A percentile compares a stretch with the other conserved stretches of the same genome.
phyloP scores from a whole-genome alignment of 2,888 invertebrate genomes.

The Strigamia crassipes region DNA sequence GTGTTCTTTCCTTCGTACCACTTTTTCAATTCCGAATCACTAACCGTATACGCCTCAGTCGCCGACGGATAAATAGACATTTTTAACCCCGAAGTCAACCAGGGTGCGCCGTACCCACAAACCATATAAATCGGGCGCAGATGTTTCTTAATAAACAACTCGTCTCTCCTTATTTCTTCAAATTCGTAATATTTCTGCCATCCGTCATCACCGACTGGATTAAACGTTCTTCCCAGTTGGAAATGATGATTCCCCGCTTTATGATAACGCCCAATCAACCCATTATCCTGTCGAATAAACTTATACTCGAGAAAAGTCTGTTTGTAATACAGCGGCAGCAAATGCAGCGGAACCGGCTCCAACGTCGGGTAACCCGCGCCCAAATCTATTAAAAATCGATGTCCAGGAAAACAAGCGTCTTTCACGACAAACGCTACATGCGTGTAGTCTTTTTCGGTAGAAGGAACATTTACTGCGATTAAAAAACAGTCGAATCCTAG shows the following conservation, averaged over 20 bases:
- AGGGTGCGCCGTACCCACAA: neutral
- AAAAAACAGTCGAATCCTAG: constrained; percentile 13
- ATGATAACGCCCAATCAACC: neutral
- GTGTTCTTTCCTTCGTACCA: neutral
- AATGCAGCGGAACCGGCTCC: constrained; percentile 34
- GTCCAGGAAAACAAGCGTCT: neutral
- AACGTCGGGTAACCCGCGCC: constrained; percentile 20
- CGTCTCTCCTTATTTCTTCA: constrained; percentile 17
- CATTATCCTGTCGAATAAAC: neutral
- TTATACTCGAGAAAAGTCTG: constrained; percentile 36
- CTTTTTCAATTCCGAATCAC: neutral
- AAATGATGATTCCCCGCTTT: neutral
- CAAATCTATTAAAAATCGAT: constrained; percentile 21
- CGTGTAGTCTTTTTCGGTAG: neutral
- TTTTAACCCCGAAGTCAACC: neutral
- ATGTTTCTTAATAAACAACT: neutral
- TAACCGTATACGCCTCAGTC: neutral
- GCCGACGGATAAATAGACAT: constrained; percentile 5
- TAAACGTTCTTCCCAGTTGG: neutral
- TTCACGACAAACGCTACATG: neutral
- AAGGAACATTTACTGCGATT: neutral
- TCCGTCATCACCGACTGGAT: neutral
- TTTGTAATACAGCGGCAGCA: neutral
- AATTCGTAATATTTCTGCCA: constrained; percentile 43
- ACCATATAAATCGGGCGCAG: neutral